Percentiles rank a stretch among this genome's conserved stretches.
Evolutionary conservation across 2,797 vertebrate genomes (phyloP).

Genomic region (Phoebastria nigripes): DNA sequence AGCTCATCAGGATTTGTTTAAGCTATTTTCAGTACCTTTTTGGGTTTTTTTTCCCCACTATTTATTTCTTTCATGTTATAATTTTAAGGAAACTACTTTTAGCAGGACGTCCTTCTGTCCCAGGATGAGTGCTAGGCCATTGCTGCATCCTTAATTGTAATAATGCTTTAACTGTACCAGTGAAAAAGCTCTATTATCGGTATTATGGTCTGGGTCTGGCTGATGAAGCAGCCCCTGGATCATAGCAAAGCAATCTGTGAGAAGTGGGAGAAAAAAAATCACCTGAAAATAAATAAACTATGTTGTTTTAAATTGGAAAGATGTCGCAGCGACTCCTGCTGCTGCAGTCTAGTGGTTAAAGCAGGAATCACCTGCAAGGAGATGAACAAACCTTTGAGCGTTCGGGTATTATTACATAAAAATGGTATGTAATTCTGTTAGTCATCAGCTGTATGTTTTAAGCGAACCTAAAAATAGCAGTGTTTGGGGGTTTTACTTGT

Average conservation of each 20-base stretch:
- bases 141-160: neutral
- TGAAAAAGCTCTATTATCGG: neutral
- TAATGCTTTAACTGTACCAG: neutral
- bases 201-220: neutral
- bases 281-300: neutral
- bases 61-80: neutral
- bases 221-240: neutral
- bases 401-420: neutral
- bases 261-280: neutral
- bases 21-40: neutral
- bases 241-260: neutral
- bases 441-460: neutral
- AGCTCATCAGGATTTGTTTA: too few relatives aligned
- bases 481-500: neutral
- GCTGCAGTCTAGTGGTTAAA: neutral
- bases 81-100: neutral
- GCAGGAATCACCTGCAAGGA: neutral
- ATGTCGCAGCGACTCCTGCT: neutral
- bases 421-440: neutral
- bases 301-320: neutral
- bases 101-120: too few relatives aligned
- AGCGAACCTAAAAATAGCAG: neutral
- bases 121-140: neutral
- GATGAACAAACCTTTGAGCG: neutral
- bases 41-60: too few relatives aligned